phyloP scores from a whole-genome alignment of 2,888 invertebrate species.

The Acrobasis repandana region DNA sequence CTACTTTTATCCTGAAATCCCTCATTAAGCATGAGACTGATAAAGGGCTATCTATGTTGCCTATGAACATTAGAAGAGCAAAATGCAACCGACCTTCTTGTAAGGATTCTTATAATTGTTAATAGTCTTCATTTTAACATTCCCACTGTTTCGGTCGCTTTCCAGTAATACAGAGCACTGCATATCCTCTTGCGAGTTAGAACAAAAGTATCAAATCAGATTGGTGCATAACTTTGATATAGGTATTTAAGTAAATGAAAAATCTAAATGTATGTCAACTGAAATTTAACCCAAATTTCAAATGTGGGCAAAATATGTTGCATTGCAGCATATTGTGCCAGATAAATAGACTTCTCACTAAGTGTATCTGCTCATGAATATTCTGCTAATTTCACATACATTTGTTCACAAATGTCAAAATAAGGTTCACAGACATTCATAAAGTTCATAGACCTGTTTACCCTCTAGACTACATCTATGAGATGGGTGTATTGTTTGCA shows the following conservation, averaged over 20 bases:
- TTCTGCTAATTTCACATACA: conserved; percentile 9
- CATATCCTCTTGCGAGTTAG: conserved; percentile 72
- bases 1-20: conserved; percentile 10
- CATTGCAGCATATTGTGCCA: background rate
- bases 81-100: conserved; percentile 70
- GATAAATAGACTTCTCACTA: background rate
- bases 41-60: conserved; percentile 48
- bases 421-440: conserved; percentile 6
- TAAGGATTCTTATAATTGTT: conserved; percentile 75
- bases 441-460: conserved; percentile 1
- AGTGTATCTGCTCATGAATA: conserved; percentile 4
- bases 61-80: conserved; percentile 50
- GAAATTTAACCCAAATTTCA: background rate
- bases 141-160: conserved; percentile 69
- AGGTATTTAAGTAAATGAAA: background rate
- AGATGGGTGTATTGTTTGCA: background rate
- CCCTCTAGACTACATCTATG: background rate
- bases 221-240: background rate
- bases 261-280: background rate
- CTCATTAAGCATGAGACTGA: conserved; percentile 7
- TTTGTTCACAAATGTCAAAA: conserved; percentile 2
- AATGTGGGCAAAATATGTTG: background rate
- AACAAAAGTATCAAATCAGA: conserved; percentile 55
- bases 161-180: conserved; percentile 76
- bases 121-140: conserved; percentile 74